Base-by-base conservation (phyloP, 2,888 invertebrate genomes). In the Nomada flava region DNA sequence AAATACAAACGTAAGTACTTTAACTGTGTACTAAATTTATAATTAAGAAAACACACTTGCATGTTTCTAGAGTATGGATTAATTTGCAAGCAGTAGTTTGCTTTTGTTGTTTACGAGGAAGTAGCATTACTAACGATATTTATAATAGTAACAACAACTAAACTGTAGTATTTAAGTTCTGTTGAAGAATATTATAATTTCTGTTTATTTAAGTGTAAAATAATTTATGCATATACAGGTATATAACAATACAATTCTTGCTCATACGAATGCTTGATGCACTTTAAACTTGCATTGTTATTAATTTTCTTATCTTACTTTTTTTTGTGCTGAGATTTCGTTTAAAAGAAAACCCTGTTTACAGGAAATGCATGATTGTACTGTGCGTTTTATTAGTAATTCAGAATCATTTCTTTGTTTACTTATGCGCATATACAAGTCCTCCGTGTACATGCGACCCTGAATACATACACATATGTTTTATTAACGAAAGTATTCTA, bases 1-100 rank as follows among this genome's bases (percentile, higher is more conserved):
- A 94, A 95, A 94, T 88, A 94, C 94, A 83, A 94, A 95, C 93
- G 95, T 96, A 93, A 95, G 95, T 95, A 84, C 13, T 59, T 42
- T 60, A 55, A n/a, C 65, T 20, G 15, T 60, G 20, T 62, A 74
- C 53, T 10, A 29, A 57, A 68, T 59, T 65, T 68, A n/a, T n/a
- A 59, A 15, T 72, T 52, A 29, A 11, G 53, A 42, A 50, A 50
- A 7, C 36, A 36, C 52, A 64, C 65, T 36, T 57, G 78, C 83
- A 83, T 79, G 78, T 50, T 62, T 42, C 53, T 59, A 42, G 47
- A 44, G 29, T 36, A 64, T 70, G 11, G 18, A 64, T 15, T 76
- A 64, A 82, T 60, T 77, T 65, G 59, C 36, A 63, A 63, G 29
- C 15, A 42, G 15, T 82, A 20, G n/a, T 73, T 74, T 57, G 42